phyloP scores from a whole-genome alignment of 2,888 invertebrate genomes.

The Ichneumoninae sp. region DNA sequence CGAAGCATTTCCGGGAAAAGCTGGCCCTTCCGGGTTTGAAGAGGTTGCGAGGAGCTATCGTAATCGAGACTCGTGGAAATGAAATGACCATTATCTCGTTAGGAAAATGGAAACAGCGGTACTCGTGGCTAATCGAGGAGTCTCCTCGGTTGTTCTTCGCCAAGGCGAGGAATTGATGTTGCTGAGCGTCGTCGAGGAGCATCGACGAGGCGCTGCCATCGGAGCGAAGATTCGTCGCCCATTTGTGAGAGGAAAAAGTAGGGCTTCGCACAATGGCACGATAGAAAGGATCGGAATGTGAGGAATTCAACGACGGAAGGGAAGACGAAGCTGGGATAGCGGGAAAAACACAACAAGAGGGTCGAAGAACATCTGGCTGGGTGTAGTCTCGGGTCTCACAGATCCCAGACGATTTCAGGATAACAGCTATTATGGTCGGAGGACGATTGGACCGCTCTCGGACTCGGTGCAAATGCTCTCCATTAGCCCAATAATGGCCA shows the following conservation, averaged over 20 bases:
- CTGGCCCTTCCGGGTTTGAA: slow-evolving; percentile 9
- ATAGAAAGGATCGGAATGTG: slow-evolving; percentile 18
- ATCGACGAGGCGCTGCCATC: not conserved
- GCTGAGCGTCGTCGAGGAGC: not conserved
- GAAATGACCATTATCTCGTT: slow-evolving; percentile 31
- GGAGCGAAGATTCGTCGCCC: too few relatives aligned
- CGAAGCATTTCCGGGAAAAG: not conserved
- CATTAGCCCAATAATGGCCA: slow-evolving; percentile 75
- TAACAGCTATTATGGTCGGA: slow-evolving; percentile 66
- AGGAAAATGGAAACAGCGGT: not conserved
- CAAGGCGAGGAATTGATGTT: slow-evolving; percentile 5
- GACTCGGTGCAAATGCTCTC: slow-evolving; percentile 70
- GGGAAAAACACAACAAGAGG: slow-evolving; percentile 20
- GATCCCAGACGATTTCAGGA: slow-evolving; percentile 64
- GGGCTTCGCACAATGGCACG: not conserved
- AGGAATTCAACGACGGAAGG: slow-evolving; percentile 29
- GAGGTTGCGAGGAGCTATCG: not conserved
- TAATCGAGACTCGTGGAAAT: not conserved
- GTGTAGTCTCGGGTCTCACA: slow-evolving; percentile 32
- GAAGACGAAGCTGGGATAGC: slow-evolving; percentile 11
- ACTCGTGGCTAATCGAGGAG: not conserved
- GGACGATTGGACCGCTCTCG: slow-evolving; percentile 66
- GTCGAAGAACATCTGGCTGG: slow-evolving; percentile 40
- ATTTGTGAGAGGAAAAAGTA: too few relatives aligned
- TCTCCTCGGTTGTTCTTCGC: not conserved